A percentile compares a stretch with the other conserved stretches of the same genome.
phyloP scores from a whole-genome alignment of 2,888 invertebrate genomes.

The Elaeidobius kamerunicus region DNA sequence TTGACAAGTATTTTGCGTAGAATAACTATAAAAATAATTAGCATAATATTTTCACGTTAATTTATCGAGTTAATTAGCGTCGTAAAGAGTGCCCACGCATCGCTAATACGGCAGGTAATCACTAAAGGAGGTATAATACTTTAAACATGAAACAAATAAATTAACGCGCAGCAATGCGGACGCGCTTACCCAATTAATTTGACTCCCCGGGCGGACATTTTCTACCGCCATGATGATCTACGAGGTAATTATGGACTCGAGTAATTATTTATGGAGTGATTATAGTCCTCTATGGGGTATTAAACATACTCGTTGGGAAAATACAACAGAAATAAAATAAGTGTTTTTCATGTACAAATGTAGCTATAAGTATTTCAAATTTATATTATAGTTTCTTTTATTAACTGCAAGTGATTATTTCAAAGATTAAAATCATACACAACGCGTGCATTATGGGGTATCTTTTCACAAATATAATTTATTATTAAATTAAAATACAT shows the following conservation, averaged over 20 bases:
- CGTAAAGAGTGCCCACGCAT: slow-evolving; percentile 26
- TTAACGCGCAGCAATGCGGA: slow-evolving; percentile 26
- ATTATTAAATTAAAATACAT: too few relatives aligned
- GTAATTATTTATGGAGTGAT: slow-evolving; percentile 28
- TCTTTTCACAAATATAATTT: too few relatives aligned
- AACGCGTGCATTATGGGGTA: too few relatives aligned
- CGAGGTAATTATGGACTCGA: slow-evolving; percentile 27
- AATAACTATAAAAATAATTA: slow-evolving; percentile 23
- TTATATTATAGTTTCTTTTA: too few relatives aligned
- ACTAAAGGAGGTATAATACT: slow-evolving; percentile 24
- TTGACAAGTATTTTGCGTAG: too few relatives aligned
- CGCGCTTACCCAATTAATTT: slow-evolving; percentile 30
- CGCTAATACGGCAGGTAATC: slow-evolving; percentile 23
- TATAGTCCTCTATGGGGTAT: slow-evolving; percentile 2
- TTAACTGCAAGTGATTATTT: too few relatives aligned
- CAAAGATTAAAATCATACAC: too few relatives aligned
- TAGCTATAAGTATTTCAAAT: too few relatives aligned
- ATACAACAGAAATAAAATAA: not conserved
- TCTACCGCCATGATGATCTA: slow-evolving; percentile 28
- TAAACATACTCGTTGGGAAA: not conserved
- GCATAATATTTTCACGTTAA: slow-evolving; percentile 23
- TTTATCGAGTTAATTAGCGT: slow-evolving; percentile 25
- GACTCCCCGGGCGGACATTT: slow-evolving; percentile 27
- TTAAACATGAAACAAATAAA: slow-evolving; percentile 30
- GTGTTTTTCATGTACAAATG: not conserved